Base-by-base conservation (phyloP, 2,888 invertebrate genomes). In the Colletes collaris region DNA sequence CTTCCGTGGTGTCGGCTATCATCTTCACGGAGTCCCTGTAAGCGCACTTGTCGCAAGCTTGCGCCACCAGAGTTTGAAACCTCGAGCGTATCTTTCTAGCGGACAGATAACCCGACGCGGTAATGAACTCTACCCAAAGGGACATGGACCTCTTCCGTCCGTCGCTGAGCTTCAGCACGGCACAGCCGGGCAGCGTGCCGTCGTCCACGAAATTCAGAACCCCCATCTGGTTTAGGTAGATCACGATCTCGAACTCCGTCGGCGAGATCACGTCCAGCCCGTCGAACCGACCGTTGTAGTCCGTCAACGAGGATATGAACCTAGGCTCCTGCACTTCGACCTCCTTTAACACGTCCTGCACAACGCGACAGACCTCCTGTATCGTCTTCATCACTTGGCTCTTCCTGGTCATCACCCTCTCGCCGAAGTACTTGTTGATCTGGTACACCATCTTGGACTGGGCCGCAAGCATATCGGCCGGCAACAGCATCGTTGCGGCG, bases 151-250 rank as follows among this genome's bases (percentile, higher is more conserved):
- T 95, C 93, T 99, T 99, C 82, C 98, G 95, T 74, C 98, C 98
- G 94, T 98, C 98, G 94, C 97, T 97, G 64, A 98, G 94, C 93
- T 99, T 99, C 53, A 99, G 94, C 58, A 98, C 98, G 19, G 98
- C 98, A 93, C 98, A 98, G n/a, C 98, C 98, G 0, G 97, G 97
- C 86, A 98, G 93, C 0, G 97, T 97, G 2, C 98, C 98, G 93
- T 99, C 98, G 93, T 99, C 99, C 73, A 99, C 98, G 92, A 99
- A 99, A 93, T 99, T 99, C 89, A 99, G 96, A 44, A 99, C 99
- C 1, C 98, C 98, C 99, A 99, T 99, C 93, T 99, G 99, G 93
- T 99, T 99, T 67, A 99, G 95, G 91, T 98, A 99, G 81, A 99
- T 96, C 81, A 98, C 97, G 76, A 98, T 98, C 93, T 99, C 98